Conservation (phyloP, 2,888 invertebrate genomes). For the Watsonalla binaria region DNA sequence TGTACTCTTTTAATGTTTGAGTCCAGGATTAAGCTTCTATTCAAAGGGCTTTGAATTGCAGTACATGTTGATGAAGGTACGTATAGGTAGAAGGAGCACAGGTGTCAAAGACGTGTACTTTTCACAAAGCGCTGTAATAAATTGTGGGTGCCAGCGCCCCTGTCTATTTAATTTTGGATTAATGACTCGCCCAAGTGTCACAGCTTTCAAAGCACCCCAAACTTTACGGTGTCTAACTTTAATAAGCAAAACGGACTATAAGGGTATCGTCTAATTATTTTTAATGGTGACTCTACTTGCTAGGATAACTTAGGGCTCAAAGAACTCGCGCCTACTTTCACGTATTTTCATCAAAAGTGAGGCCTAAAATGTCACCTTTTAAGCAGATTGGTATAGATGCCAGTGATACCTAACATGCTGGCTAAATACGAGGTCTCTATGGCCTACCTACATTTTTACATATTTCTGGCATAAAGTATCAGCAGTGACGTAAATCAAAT, state of each 20-base stretch:
- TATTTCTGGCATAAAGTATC: no score
- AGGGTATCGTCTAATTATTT: no score
- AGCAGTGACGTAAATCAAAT: no score
- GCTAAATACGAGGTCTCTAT: no score
- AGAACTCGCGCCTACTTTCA: no score
- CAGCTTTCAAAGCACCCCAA: not conserved
- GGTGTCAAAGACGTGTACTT: not conserved
- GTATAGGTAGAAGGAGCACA: not conserved
- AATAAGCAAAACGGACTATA: not conserved
- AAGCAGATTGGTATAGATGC: no score
- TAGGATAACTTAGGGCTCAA: no score
- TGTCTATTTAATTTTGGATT: not conserved
- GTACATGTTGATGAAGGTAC: not conserved
- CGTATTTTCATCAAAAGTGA: no score
- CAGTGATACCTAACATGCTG: no score
- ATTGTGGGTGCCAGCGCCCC: not conserved
- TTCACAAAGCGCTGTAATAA: not conserved
- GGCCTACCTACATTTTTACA: no score
- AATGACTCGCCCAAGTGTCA: not conserved
- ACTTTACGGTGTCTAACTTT: not conserved
- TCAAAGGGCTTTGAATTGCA: not conserved
- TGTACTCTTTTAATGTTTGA: slow-evolving; percentile 2
- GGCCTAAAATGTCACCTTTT: no score
- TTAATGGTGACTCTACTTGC: no score
- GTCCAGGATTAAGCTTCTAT: not conserved